phyloP scores from a whole-genome alignment of 1,140 invertebrate species.

The Euborellia annulipes region DNA sequence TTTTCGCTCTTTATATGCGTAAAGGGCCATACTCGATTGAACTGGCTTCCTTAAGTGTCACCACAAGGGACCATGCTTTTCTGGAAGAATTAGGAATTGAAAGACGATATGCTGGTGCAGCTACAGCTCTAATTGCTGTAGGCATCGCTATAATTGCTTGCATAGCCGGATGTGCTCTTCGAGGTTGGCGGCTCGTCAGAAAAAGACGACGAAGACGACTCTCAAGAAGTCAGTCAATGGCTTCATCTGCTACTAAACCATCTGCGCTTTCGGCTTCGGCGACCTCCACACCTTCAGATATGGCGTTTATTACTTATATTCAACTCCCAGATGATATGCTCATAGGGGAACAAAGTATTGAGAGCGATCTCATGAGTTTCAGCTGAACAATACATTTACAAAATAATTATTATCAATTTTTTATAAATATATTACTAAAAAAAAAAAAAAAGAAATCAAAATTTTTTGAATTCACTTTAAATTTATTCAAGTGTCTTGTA shows the following conservation, averaged over 20 bases:
- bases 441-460: too few species aligned
- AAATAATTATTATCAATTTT: too few species aligned
- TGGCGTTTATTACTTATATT: conserved; percentile 13
- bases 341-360: conserved; percentile 8
- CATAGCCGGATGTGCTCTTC: conserved; percentile 7
- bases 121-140: conserved; percentile 3
- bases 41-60: conserved; percentile 11
- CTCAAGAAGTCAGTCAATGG: conserved; percentile 3
- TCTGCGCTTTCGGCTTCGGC: conserved; percentile 10
- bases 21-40: conserved; percentile 11
- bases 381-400: conserved; percentile 3
- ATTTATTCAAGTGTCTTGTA: too few species aligned
- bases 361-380: conserved; percentile 10
- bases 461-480: too few species aligned
- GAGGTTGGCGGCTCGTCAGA: conserved; percentile 4
- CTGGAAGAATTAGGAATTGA: conserved; percentile 14
- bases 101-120: conserved; percentile 10
- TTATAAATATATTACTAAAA: too few species aligned
- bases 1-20: conserved; percentile 12
- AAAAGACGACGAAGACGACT: conserved; percentile 4
- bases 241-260: conserved; percentile 4
- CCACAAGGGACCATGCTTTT: conserved; percentile 13
- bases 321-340: conserved; percentile 9
- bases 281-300: conserved; percentile 10
- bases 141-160: conserved; percentile 6